Evolutionary conservation across 1,140 invertebrate genomes (phyloP).

Genomic region (Heliconius congener): DNA sequence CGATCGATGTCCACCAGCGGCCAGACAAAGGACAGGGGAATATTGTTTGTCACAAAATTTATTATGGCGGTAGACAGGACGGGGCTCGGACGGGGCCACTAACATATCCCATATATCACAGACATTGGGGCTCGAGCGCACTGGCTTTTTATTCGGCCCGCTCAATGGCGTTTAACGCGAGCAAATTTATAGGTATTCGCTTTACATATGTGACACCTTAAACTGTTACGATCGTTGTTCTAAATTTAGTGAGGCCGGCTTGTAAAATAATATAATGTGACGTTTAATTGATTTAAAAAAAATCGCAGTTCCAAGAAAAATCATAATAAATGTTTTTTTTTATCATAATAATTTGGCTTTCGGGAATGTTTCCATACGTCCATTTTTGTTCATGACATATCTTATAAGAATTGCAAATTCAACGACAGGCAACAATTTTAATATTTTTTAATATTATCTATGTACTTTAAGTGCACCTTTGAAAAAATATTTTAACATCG

Average conservation of each 20-base stretch:
- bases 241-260: background rate
- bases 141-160: constrained; percentile 27
- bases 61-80: constrained; percentile 62
- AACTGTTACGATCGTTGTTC: background rate
- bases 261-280: background rate
- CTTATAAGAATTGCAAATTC: no score
- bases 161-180: constrained; percentile 10
- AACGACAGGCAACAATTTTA: no score
- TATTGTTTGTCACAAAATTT: constrained; percentile 79
- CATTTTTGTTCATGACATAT: no score
- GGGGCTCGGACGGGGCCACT: constrained; percentile 44
- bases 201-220: constrained; percentile 10
- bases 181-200: constrained; percentile 23
- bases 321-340: no score
- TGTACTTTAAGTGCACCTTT: background rate
- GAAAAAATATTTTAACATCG: background rate
- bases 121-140: constrained; percentile 33
- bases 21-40: constrained; percentile 71
- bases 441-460: background rate
- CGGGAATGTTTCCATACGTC: no score
- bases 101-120: constrained; percentile 55
- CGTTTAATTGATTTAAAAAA: background rate
- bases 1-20: constrained; percentile 60
- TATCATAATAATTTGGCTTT: no score
- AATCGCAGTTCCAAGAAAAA: background rate